Evolutionary conservation across 2,113 vertebrate species (phyloP).

Genomic region (Propithecus coquereli): DNA sequence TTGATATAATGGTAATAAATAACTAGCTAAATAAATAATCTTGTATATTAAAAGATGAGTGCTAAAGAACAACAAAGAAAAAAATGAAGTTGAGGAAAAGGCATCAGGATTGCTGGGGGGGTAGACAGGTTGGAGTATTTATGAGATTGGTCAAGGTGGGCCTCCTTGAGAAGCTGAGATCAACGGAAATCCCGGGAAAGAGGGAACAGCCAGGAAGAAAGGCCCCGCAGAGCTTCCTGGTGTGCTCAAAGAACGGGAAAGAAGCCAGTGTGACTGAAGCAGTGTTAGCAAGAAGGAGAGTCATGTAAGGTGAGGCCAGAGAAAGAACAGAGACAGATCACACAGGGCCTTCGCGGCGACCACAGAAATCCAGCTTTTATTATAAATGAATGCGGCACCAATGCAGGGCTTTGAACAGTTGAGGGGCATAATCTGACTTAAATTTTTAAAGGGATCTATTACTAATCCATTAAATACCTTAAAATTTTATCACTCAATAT

Average conservation of each 20-base stretch:
- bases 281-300: not conserved
- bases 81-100: not conserved
- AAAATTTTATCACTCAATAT: not conserved
- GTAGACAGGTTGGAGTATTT: not conserved
- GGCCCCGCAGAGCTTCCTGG: not conserved
- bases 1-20: not conserved
- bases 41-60: not conserved
- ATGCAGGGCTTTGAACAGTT: not conserved
- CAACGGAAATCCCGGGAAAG: not conserved
- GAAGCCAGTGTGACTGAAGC: not conserved
- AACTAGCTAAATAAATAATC: not conserved
- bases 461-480: conserved; percentile 11
- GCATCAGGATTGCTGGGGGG: not conserved
- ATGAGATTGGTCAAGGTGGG: not conserved
- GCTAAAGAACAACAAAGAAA: not conserved
- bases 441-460: conserved; percentile 16
- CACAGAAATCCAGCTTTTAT: not conserved
- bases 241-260: not conserved
- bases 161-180: not conserved
- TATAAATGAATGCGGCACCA: not conserved
- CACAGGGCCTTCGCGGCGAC: not conserved
- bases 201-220: not conserved
- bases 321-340: not conserved
- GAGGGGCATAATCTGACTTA: not conserved
- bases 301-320: not conserved